Base-by-base conservation (phyloP, 2,113 vertebrate species). In the Salvelinus sp. region DNA sequence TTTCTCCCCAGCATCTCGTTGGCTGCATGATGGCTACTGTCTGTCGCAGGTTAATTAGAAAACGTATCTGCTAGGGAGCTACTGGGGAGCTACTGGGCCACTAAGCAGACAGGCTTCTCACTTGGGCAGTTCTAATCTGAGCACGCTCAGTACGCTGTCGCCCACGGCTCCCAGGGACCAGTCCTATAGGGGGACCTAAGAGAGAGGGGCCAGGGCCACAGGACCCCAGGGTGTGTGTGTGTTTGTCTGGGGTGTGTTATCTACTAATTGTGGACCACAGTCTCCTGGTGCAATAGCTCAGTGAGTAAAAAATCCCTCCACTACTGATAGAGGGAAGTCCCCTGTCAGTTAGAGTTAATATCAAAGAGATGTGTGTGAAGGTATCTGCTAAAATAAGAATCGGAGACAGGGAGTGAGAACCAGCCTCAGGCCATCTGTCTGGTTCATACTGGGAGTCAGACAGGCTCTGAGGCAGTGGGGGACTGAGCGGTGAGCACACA, bases 11-110 rank as follows among this genome's bases (percentile, higher is more conserved):
- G 76, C 73, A 91, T 88, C 47, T 54, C 70, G 16, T 16, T 54
- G 79, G 90, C 84, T 90, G 92, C 79, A 81, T n/a, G 86, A 88
- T 91, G 93, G 93, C 89, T 68, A 27, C 28, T 93, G 89, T 22
- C 54, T 57, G 54, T 62, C 88, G 14, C 69, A 91, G 94, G 95
- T 96, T 97, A 97, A 98, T 98, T 96, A 96, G 91, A 97, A 97
- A 97, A 96, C 94, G 91, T 95, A 97, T 96, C 96, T 95, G 87
- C 88, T 90, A 94, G 93, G 93, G 91, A 89, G 82, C 60, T 81
- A 89, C 92, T 79, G 79, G 93, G 92, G 91, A 89, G 82, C 60
- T 81, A 88, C 92, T 79, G 79, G 86, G 84, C 82, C 89, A 91
- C 87, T 92, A 93, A 93, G 90, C 81, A 85, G 91, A 91, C 7